A percentile compares a stretch with the other conserved stretches of the same genome.
phyloP scores from a whole-genome alignment of 2,888 invertebrate genomes.

The Tortrix viridana region DNA sequence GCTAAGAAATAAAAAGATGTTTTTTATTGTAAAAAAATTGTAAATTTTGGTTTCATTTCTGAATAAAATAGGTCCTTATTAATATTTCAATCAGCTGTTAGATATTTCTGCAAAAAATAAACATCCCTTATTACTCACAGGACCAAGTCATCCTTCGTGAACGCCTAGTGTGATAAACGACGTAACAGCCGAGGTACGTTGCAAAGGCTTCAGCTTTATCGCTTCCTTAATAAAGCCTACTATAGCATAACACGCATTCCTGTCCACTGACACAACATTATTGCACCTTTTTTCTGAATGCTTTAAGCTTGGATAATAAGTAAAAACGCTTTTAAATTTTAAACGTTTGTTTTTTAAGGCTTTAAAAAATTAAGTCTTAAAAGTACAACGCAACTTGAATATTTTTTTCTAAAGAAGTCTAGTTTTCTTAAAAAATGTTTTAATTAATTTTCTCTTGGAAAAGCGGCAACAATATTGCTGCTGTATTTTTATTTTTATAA shows the following conservation, averaged over 20 bases:
- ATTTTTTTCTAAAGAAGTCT: no score
- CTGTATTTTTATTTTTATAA: no score
- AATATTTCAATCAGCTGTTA: not conserved
- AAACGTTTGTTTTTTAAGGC: not conserved
- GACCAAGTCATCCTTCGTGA: slow-evolving; percentile 84
- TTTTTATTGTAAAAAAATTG: no score
- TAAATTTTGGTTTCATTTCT: no score
- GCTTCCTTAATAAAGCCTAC: slow-evolving; percentile 47
- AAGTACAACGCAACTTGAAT: no score
- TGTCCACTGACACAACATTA: slow-evolving; percentile 17
- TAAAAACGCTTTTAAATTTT: not conserved
- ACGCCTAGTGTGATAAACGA: slow-evolving; percentile 76
- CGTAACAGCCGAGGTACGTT: slow-evolving; percentile 71
- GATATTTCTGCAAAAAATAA: slow-evolving; percentile 20
- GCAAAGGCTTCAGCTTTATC: slow-evolving; percentile 58
- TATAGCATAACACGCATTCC: slow-evolving; percentile 47
- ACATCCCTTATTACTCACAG: slow-evolving; percentile 66
- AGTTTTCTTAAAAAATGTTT: no score
- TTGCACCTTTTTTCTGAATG: slow-evolving; percentile 19
- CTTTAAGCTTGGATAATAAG: slow-evolving; percentile 2
- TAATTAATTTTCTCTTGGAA: no score
- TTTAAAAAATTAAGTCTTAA: no score
- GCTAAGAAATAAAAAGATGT: no score
- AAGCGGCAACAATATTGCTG: no score
- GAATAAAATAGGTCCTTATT: not conserved